phyloP scores from a whole-genome alignment of 2,797 vertebrate species.

The Lateolabrax maculatus region DNA sequence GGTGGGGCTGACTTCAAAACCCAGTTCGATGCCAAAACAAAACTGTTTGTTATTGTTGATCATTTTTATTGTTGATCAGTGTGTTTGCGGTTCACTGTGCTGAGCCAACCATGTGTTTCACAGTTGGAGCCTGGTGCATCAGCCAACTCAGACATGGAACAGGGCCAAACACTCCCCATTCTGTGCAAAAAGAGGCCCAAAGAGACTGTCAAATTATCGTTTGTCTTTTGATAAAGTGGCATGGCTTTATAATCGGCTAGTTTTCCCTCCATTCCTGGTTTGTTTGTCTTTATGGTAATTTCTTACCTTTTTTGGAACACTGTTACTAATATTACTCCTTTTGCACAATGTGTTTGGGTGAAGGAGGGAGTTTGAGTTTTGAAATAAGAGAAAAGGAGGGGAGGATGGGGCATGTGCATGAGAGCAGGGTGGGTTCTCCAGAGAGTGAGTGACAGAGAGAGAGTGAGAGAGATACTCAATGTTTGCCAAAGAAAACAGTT shows the following conservation, averaged over 20 bases:
- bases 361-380: constrained; percentile 45
- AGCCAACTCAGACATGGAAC: constrained; percentile 56
- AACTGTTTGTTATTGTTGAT: constrained; percentile 54
- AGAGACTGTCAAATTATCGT: constrained; percentile 56
- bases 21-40: constrained; percentile 31
- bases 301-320: constrained; percentile 42
- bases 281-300: constrained; percentile 33
- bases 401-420: constrained; percentile 37
- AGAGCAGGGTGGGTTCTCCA: constrained; percentile 58
- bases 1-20: constrained; percentile 30
- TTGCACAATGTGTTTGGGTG: constrained; percentile 62
- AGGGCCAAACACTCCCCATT: constrained; percentile 45
- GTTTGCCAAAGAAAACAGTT: constrained; percentile 82
- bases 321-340: constrained; percentile 21
- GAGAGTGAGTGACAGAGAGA: constrained; percentile 57
- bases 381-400: constrained; percentile 56
- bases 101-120: constrained; percentile 67
- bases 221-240: constrained; percentile 60
- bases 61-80: constrained; percentile 60
- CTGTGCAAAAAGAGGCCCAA: constrained; percentile 43
- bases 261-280: constrained; percentile 27
- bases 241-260: constrained; percentile 25
- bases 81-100: constrained; percentile 54
- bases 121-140: constrained; percentile 35
- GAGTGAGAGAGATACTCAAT: constrained; percentile 50